Base-by-base conservation (phyloP, 1,140 invertebrate species). In the Zaprionus gabonicus region DNA sequence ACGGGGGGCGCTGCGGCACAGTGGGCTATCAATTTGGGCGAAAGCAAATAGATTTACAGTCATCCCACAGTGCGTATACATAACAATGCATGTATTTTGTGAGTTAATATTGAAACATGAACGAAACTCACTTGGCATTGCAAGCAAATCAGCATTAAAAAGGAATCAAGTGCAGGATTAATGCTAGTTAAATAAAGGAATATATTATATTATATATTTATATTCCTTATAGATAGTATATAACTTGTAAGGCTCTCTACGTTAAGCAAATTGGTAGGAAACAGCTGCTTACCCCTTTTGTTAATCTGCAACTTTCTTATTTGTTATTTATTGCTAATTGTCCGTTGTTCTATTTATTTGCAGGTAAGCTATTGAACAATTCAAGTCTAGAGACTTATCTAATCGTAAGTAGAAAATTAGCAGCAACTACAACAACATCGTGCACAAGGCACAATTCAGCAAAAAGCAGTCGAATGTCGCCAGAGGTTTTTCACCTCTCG, bases 401-500 rank as follows among this genome's bases (percentile, higher is more conserved):
- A 20, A 56, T 63, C 66, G 83, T 86, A 88, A 86, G 84, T 86
- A 59, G 64, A 27, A 38, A 25, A 71, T 64, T 80, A 75, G 23
- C 57, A 13, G 7, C 41, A 9, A 46, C 36, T 38, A 46, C 41
- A 9, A 46, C 41, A 9, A 46, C 36, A 38, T 38, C 12, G 36
- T 38, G 13, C 13, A 15, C 36, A 13, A 75, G 63, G 62, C 76
- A 46, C 62, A 64, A 41, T 17, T 58, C 72, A 63, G 36, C 57
- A 17, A 60, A 38, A 46, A 3, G 75, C 51, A 28, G 25, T 49
- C 69, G 81, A 84, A 88, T 90, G 85, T 90, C 81, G 84, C 81
- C 66, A 74, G 68, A 79, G 85, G 81, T 90, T 84, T 73, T 88
- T 88, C 78, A 88, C 81, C 85, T 71, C 66, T 31, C 34, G 49